Conservation (phyloP, 2,797 vertebrate species). For the Sebastes minor region DNA sequence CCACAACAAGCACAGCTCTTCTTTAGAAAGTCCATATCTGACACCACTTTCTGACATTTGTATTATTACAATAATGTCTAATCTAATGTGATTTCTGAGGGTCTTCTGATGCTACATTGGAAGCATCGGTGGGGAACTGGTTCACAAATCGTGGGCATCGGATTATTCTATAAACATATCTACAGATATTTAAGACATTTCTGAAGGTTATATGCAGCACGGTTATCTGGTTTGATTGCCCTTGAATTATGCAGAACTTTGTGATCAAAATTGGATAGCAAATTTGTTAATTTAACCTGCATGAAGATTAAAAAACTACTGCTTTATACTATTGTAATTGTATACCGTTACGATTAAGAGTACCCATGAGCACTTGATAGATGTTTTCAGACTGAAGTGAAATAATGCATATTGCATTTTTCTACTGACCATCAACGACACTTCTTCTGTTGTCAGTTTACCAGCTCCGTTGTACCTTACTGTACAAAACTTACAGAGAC, state of each 20-base stretch:
- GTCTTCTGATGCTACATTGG: neutral
- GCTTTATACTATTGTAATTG: slow-evolving; percentile 13
- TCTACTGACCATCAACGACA: slow-evolving; percentile 16
- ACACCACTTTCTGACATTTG: slow-evolving; percentile 13
- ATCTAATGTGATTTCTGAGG: neutral
- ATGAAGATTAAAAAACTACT: slow-evolving; percentile 44
- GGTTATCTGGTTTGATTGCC: neutral
- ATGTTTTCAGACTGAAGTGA: slow-evolving; percentile 42
- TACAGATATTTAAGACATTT: slow-evolving; percentile 17
- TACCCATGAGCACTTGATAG: slow-evolving; percentile 18
- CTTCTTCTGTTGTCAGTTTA: slow-evolving; percentile 35
- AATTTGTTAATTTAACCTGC: slow-evolving; percentile 46
- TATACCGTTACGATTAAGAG: slow-evolving; percentile 27
- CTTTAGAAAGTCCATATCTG: slow-evolving; percentile 7
- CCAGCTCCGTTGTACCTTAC: slow-evolving; percentile 43
- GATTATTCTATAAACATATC: slow-evolving; percentile 28
- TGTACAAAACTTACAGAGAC: slow-evolving; percentile 74
- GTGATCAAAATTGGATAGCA: slow-evolving; percentile 6
- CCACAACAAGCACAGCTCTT: slow-evolving; percentile 51
- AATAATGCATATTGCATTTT: slow-evolving; percentile 61
- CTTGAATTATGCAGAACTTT: slow-evolving; percentile 25
- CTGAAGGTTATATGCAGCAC: slow-evolving; percentile 24
- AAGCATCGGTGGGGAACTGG: neutral
- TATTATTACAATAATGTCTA: neutral
- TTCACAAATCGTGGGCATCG: slow-evolving; percentile 2